Percentiles rank a stretch among this genome's conserved stretches.
Evolutionary conservation across 1,140 invertebrate genomes (phyloP).

Genomic region (Hesperophylax magnus): DNA sequence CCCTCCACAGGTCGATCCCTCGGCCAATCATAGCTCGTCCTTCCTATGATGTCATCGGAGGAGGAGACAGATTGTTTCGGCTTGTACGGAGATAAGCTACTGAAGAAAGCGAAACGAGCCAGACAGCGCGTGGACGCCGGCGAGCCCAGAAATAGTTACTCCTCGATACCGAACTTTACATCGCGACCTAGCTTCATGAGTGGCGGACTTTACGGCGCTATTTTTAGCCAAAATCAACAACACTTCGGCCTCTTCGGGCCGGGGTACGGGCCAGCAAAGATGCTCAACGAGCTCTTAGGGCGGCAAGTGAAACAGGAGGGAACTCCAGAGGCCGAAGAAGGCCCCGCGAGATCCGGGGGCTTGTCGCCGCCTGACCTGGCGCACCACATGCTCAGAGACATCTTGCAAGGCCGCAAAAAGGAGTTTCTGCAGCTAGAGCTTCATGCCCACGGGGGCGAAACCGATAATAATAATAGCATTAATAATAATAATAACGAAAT

Average conservation of each 20-base stretch:
- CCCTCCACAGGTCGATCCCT: conserved; percentile 65
- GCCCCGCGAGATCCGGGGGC: conserved; percentile 70
- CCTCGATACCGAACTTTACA: conserved; percentile 88
- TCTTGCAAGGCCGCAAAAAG: conserved; percentile 86
- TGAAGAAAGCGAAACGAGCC: conserved; percentile 91
- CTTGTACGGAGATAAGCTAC: conserved; percentile 90
- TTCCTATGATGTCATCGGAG: conserved; percentile 95
- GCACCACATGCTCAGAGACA: conserved; percentile 87
- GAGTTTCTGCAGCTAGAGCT: conserved; percentile 77
- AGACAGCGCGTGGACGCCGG: conserved; percentile 95
- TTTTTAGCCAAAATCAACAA: conserved; percentile 80
- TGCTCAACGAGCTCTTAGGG: conserved; percentile 87
- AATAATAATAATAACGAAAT: conserved; percentile 68
- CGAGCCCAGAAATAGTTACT: conserved; percentile 93
- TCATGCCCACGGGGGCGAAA: conserved; percentile 63
- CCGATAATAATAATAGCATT: conserved; percentile 70
- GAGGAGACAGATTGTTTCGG: conserved; percentile 91
- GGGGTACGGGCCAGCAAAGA: conserved; percentile 85
- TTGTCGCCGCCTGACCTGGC: conserved; percentile 75
- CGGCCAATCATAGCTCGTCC: conserved; percentile 77
- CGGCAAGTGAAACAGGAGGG: conserved; percentile 75
- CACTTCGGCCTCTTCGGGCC: conserved; percentile 85
- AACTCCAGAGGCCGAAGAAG: conserved; percentile 68
- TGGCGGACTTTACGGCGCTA: conserved; percentile 85
- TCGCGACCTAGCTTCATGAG: conserved; percentile 87